Percentiles rank a stretch among this genome's conserved stretches.
These are phyloP conservation scores for Elysia crispata DNA, from an alignment of 2,888 invertebrate genomes.

Conservation along the genomic window DNA sequence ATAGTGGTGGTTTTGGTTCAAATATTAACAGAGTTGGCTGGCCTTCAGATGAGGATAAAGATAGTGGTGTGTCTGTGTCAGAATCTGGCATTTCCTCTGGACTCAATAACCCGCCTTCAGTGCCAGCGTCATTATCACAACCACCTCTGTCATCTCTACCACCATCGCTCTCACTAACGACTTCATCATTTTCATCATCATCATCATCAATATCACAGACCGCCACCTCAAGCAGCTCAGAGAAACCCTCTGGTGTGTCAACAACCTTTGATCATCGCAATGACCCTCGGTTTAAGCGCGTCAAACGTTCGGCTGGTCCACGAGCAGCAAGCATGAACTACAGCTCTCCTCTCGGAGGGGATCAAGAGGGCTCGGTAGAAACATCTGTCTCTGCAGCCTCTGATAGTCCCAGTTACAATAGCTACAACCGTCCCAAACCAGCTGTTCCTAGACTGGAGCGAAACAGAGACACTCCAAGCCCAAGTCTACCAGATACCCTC, in stretches of 20 bases:
- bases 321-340: constrained; percentile 74
- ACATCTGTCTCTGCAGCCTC: neutral
- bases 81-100: too few relatives aligned
- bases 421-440: constrained; percentile 68
- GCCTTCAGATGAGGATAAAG: neutral
- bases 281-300: constrained; percentile 76
- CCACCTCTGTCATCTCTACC: constrained; percentile 12
- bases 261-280: constrained; percentile 70
- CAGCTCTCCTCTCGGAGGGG: constrained; percentile 73
- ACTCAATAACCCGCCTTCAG: neutral
- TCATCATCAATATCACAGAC: constrained; percentile 10
- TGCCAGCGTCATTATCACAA: neutral
- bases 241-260: constrained; percentile 54
- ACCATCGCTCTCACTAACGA: neutral
- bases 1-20: too few relatives aligned
- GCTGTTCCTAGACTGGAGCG: neutral
- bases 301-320: constrained; percentile 58
- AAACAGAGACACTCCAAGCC: constrained; percentile 37
- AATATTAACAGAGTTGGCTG: too few relatives aligned
- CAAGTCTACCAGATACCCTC: constrained; percentile 47
- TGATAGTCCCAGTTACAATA: constrained; percentile 59
- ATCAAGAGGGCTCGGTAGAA: constrained; percentile 40
- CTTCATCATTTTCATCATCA: neutral
- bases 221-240: constrained; percentile 5
- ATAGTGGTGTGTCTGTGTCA: neutral